These are phyloP conservation scores for Zoanthus sansibaricus DNA, from an alignment of 92 coral and sea anemone species.

Conservation along the genomic window DNA sequence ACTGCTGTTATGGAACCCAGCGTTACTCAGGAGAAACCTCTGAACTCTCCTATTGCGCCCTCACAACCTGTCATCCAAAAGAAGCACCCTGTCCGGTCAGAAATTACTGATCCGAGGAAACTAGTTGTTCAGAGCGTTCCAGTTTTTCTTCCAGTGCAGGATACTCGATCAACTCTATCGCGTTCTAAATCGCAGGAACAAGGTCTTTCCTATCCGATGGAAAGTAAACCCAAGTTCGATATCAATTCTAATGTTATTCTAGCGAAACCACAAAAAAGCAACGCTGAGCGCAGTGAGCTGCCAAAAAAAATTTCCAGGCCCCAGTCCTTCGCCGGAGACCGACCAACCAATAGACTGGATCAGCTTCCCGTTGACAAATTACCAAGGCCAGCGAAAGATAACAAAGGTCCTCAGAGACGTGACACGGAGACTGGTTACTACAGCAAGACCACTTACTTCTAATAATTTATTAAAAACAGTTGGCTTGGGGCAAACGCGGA, in stretches of 20 bases:
- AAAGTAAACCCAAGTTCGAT: not conserved
- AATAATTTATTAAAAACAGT: not conserved
- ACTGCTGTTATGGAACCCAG: not conserved
- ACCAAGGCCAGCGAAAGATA: not conserved
- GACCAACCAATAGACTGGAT: not conserved
- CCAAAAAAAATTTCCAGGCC: slow-evolving; percentile 16
- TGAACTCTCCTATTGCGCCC: not conserved
- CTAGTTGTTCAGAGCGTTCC: not conserved
- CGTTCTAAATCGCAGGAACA: slow-evolving; percentile 22
- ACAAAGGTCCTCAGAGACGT: too few relatives aligned
- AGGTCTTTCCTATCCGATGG: not conserved
- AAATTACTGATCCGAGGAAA: not conserved
- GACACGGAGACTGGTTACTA: not conserved
- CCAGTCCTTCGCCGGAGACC: slow-evolving; percentile 18
- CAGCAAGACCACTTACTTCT: slow-evolving; percentile 23
- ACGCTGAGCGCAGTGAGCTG: not conserved
- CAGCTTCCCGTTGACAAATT: not conserved
- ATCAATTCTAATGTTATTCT: slow-evolving; percentile 8
- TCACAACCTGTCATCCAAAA: not conserved
- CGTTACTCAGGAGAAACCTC: not conserved
- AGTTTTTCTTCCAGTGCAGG: not conserved
- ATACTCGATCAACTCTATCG: not conserved
- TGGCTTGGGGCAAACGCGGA: too few relatives aligned
- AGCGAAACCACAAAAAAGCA: not conserved
- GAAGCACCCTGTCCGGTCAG: not conserved